These are phyloP conservation scores for Sceloporus tristichus DNA, from an alignment of 2,113 vertebrate genomes.

Conservation along the genomic window DNA sequence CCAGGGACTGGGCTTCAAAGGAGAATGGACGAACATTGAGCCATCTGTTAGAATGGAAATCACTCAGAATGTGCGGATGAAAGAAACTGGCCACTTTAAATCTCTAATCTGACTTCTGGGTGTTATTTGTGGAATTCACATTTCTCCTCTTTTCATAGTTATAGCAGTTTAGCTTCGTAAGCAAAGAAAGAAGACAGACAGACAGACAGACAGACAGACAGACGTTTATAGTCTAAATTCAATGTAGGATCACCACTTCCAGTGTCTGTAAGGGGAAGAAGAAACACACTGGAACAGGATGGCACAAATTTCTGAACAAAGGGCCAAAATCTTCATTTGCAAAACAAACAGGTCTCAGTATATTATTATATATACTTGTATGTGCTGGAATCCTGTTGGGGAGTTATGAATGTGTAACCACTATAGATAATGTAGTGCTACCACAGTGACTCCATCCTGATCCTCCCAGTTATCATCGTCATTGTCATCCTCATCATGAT, in stretches of 20 bases:
- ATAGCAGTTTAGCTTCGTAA: not conserved
- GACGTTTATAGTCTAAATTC: not conserved
- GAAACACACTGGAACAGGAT: not conserved
- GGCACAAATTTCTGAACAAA: not conserved
- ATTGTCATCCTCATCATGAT: too few relatives aligned
- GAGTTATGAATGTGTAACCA: too few relatives aligned
- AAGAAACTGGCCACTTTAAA: not conserved
- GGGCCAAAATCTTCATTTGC: not conserved
- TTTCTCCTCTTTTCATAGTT: not conserved
- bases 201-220: not conserved
- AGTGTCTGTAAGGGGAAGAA: not conserved
- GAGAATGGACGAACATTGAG: not conserved
- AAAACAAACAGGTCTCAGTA: not conserved
- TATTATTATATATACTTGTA: too few relatives aligned
- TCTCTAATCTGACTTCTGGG: not conserved
- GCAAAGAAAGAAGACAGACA: not conserved
- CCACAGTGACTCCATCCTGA: too few relatives aligned
- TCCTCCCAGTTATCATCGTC: too few relatives aligned
- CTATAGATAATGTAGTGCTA: too few relatives aligned
- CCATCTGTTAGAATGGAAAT: constrained; percentile 11
- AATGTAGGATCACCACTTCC: not conserved
- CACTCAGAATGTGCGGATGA: not conserved
- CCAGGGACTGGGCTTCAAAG: not conserved
- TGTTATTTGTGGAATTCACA: not conserved
- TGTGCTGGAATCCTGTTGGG: too few relatives aligned